phyloP scores from a whole-genome alignment of 2,113 vertebrate genomes.

The Corythoichthys intestinalis region DNA sequence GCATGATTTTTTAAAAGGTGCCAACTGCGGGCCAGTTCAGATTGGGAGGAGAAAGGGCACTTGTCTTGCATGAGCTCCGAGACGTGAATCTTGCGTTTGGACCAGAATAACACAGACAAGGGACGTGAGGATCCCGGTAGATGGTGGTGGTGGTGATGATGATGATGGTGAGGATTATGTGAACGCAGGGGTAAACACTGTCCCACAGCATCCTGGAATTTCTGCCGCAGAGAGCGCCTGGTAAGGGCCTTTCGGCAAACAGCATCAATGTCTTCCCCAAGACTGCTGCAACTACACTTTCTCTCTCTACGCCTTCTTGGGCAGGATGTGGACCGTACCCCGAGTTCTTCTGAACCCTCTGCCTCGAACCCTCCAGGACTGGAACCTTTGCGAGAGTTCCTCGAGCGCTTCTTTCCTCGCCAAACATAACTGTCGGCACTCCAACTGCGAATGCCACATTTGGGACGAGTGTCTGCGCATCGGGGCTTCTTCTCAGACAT shows the following conservation, averaged over 20 bases:
- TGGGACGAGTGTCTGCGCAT: conserved; percentile 82
- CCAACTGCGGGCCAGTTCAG: conserved; percentile 91
- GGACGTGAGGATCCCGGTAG: conserved; percentile 55
- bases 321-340: conserved; percentile 66
- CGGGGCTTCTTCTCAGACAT: conserved; percentile 77
- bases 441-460: conserved; percentile 82
- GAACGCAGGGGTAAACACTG: conserved; percentile 92
- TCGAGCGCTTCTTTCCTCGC: conserved; percentile 88
- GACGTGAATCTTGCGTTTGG: conserved; percentile 93
- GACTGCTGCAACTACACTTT: conserved; percentile 81
- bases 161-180: conserved; percentile 79
- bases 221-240: conserved; percentile 88
- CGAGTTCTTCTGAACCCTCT: conserved; percentile 57
- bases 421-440: conserved; percentile 91
- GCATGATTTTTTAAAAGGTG: conserved; percentile 89
- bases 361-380: conserved; percentile 58
- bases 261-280: conserved; percentile 78
- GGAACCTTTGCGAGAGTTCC: conserved; percentile 73
- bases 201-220: conserved; percentile 91
- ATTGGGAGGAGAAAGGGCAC: conserved; percentile 89
- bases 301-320: conserved; percentile 79
- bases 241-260: conserved; percentile 81
- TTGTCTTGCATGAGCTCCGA: conserved; percentile 94
- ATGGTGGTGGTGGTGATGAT: conserved; percentile 62
- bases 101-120: conserved; percentile 77